Evolutionary conservation across 1,140 invertebrate species (phyloP).

Genomic region (Ceratosolen fusciceps): DNA sequence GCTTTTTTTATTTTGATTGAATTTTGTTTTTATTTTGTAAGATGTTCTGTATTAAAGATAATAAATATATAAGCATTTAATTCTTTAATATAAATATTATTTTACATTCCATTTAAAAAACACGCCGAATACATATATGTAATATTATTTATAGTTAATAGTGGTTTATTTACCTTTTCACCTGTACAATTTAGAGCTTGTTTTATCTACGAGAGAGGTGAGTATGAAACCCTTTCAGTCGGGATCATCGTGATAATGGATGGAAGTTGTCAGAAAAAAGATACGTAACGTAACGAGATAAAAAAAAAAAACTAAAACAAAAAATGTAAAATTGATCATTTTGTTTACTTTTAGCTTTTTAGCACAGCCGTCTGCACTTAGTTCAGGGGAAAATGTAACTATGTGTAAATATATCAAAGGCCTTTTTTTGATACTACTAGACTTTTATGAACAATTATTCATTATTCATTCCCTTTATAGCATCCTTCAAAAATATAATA

Average conservation of each 20-base stretch:
- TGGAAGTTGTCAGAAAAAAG: neutral
- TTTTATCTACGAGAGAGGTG: neutral
- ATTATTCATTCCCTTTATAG: neutral
- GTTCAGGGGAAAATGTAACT: neutral
- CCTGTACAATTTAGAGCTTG: constrained; percentile 20
- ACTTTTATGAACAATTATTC: constrained; percentile 23
- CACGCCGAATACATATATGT: neutral
- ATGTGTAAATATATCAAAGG: constrained; percentile 33
- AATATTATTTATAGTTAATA: neutral
- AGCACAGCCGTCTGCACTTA: constrained; percentile 8
- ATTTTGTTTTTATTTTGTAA: too few relatives aligned
- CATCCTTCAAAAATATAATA: constrained; percentile 11
- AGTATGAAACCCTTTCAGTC: constrained; percentile 36
- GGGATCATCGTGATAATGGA: constrained; percentile 41
- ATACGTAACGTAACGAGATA: neutral
- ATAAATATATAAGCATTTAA: too few relatives aligned
- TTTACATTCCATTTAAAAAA: too few relatives aligned
- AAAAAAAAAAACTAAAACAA: too few relatives aligned
- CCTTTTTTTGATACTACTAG: constrained; percentile 6
- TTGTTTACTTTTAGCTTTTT: constrained; percentile 22
- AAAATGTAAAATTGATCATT: too few relatives aligned
- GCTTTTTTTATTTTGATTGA: too few relatives aligned
- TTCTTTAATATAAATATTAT: too few relatives aligned
- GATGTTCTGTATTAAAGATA: too few relatives aligned
- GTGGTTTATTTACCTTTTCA: neutral